These are phyloP conservation scores for Cynoglossus semilaevis DNA, from an alignment of 2,113 vertebrate genomes.

Conservation along the genomic window DNA sequence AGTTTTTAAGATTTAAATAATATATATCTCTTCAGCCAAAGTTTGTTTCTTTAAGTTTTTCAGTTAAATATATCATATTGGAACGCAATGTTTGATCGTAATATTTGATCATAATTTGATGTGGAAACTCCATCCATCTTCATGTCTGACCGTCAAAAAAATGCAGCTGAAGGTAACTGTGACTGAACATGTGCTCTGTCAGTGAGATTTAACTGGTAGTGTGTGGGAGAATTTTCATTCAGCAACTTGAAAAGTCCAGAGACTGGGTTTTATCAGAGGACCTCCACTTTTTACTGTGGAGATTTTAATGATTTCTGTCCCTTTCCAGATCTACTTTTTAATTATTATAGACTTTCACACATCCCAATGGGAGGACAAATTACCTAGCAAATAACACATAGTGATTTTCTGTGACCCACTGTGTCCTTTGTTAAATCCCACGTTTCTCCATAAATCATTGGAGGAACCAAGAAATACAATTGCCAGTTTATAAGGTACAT, in stretches of 20 bases:
- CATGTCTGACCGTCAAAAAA: too few species aligned
- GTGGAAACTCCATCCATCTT: too few species aligned
- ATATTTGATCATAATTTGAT: too few species aligned
- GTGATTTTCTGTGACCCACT: conserved; percentile 22
- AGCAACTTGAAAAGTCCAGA: not conserved
- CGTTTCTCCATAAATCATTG: not conserved
- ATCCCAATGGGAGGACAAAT: conserved; percentile 13
- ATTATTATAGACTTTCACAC: conserved; percentile 15
- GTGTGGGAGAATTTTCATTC: too few species aligned
- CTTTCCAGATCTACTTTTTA: conserved; percentile 3
- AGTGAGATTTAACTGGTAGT: too few species aligned
- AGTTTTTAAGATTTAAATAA: too few species aligned
- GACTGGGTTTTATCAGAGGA: not conserved
- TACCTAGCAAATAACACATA: conserved; percentile 10
- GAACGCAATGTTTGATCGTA: too few species aligned
- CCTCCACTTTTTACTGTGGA: not conserved
- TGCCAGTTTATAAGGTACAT: conserved; percentile 10
- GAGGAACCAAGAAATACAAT: not conserved
- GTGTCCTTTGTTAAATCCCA: conserved; percentile 9
- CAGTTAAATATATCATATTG: too few species aligned
- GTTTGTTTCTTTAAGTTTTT: too few species aligned
- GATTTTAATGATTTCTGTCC: conserved; percentile 10
- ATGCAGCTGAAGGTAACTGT: too few species aligned
- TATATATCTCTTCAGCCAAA: too few species aligned
- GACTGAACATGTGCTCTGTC: not conserved